These are phyloP conservation scores for Cosmopolites sordidus DNA, from an alignment of 2,888 invertebrate species.

Conservation along the genomic window DNA sequence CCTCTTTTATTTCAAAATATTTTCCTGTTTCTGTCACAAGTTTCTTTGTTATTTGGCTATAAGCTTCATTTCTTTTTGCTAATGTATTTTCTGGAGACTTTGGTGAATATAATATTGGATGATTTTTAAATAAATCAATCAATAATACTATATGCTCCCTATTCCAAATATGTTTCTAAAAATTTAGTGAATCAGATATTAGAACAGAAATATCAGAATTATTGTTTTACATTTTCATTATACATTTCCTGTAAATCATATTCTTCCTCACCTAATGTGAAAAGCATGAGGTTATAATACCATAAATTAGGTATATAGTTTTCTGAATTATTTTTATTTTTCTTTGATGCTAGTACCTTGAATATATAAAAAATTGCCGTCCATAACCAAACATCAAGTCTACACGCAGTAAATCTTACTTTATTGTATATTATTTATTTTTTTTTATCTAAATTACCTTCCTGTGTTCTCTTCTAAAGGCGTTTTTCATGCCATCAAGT, in stretches of 20 bases:
- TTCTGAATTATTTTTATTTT: constrained; percentile 23
- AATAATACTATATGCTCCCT: constrained; percentile 30
- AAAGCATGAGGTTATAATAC: constrained; percentile 34
- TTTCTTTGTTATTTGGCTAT: constrained; percentile 28
- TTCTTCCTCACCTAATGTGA: constrained; percentile 31
- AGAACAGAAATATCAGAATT: no score
- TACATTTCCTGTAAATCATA: constrained; percentile 15
- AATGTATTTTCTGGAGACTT: constrained; percentile 13
- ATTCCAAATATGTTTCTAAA: constrained; percentile 31
- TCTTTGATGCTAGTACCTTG: constrained; percentile 28
- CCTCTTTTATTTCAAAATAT: constrained; percentile 28
- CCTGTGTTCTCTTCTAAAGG: constrained; percentile 32
- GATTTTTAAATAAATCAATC: constrained; percentile 32
- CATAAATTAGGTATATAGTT: constrained; percentile 34
- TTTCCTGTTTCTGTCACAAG: constrained; percentile 27
- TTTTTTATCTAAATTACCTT: constrained; percentile 25
- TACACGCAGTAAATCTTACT: no score
- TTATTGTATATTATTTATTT: constrained; percentile 1
- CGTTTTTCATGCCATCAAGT: constrained; percentile 31
- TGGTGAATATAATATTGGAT: constrained; percentile 29
- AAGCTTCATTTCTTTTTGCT: constrained; percentile 26
- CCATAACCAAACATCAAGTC: no score
- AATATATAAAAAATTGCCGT: constrained; percentile 5
- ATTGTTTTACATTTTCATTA: constrained; percentile 7
- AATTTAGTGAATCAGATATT: not conserved